Evolutionary conservation across 2,113 vertebrate genomes (phyloP).

Genomic region (Hirundichthys speculiger): DNA sequence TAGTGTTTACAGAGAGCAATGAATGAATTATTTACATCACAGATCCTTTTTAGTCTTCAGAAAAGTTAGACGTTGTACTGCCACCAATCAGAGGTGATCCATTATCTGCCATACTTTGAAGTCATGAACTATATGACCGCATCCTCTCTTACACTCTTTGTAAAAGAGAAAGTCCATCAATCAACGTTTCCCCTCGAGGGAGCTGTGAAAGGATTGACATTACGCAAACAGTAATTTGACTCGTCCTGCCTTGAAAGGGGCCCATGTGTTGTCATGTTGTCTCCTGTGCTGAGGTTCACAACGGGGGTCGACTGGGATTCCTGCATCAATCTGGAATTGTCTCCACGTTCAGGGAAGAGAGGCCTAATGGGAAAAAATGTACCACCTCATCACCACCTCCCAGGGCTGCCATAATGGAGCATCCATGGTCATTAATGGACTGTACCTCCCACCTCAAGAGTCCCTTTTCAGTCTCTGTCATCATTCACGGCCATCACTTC

Average conservation of each 20-base stretch:
- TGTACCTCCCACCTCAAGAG: constrained; percentile 83
- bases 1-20: constrained; percentile 12
- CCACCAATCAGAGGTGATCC: constrained; percentile 53
- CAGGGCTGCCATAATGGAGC: constrained; percentile 78
- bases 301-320: constrained; percentile 47
- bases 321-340: constrained; percentile 66
- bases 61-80: constrained; percentile 31
- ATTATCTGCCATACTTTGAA: constrained; percentile 52
- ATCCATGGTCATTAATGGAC: constrained; percentile 79
- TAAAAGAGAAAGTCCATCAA: constrained; percentile 71
- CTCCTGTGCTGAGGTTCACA: constrained; percentile 45
- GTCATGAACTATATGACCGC: constrained; percentile 42
- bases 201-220: constrained; percentile 55
- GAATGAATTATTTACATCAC: constrained; percentile 38
- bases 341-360: constrained; percentile 49
- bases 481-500: constrained; percentile 87
- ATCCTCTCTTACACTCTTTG: constrained; percentile 52
- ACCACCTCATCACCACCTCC: constrained; percentile 72
- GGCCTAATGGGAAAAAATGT: constrained; percentile 73
- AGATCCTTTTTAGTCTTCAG: constrained; percentile 40
- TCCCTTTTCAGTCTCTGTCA: constrained; percentile 85
- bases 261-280: constrained; percentile 64
- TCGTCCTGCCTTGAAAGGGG: constrained; percentile 60
- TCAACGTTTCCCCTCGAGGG: constrained; percentile 58
- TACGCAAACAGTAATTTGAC: constrained; percentile 75